Conservation (phyloP, 2,888 invertebrate genomes). For the Deroplatys truncata region DNA sequence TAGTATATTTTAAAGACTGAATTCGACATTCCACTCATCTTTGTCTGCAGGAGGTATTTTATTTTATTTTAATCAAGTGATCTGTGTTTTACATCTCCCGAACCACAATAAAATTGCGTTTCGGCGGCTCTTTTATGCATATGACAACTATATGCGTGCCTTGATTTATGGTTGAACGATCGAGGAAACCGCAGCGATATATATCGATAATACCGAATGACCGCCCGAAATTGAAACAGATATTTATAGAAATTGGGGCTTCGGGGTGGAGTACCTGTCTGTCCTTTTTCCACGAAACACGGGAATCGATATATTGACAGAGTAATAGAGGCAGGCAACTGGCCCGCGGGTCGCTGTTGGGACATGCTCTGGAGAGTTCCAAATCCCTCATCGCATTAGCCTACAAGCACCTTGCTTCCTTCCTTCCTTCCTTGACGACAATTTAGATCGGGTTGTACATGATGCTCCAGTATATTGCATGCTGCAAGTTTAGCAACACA, state of each 20-base stretch:
- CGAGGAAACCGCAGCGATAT: neutral
- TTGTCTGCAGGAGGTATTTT: too few species aligned
- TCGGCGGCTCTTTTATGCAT: neutral
- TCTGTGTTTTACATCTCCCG: too few species aligned
- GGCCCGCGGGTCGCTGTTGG: neutral
- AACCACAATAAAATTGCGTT: neutral
- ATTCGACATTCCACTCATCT: too few species aligned
- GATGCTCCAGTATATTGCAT: too few species aligned
- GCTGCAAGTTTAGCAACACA: too few species aligned
- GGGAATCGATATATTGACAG: neutral
- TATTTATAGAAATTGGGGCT: neutral
- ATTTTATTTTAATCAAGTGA: too few species aligned
- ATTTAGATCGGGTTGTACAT: neutral
- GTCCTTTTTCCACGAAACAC: neutral
- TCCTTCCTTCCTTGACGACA: neutral
- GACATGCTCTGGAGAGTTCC: neutral
- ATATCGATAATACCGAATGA: neutral
- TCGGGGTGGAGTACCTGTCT: neutral
- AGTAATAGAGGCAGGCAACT: neutral
- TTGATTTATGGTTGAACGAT: neutral
- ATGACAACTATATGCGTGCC: neutral
- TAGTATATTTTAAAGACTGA: too few species aligned
- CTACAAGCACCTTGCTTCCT: neutral
- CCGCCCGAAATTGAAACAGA: neutral
- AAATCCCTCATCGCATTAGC: neutral